These are phyloP conservation scores for Melanostigma gelatinosum DNA, from an alignment of 2,113 vertebrate genomes.

Conservation along the genomic window DNA sequence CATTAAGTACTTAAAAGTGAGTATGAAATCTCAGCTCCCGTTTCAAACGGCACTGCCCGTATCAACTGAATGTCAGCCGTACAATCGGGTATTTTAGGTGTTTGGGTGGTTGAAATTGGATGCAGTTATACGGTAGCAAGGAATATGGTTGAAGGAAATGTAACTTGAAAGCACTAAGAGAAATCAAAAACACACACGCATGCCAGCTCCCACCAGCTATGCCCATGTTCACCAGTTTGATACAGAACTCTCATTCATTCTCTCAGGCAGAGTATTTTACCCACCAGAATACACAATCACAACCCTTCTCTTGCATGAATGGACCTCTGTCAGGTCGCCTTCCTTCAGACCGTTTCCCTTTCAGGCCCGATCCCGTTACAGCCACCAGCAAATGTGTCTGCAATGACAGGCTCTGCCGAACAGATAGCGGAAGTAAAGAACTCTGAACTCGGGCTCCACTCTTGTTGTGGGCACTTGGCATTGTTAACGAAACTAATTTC, in stretches of 20 bases:
- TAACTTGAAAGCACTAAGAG: background rate
- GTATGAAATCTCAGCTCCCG: conserved; percentile 53
- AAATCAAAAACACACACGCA: background rate
- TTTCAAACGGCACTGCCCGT: background rate
- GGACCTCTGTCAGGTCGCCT: conserved; percentile 59
- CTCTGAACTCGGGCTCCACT: background rate
- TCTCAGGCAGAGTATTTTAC: conserved; percentile 31
- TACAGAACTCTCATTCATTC: conserved; percentile 67
- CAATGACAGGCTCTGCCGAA: background rate
- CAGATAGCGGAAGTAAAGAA: background rate
- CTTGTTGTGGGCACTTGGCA: background rate
- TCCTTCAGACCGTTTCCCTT: conserved; percentile 25
- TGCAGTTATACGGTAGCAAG: background rate
- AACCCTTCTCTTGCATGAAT: conserved; percentile 68
- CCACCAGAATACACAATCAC: conserved; percentile 69
- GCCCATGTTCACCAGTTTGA: conserved; percentile 22
- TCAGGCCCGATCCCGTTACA: conserved; percentile 28
- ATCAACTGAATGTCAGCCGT: background rate
- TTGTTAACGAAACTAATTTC: background rate
- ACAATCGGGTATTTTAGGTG: background rate
- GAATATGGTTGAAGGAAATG: background rate
- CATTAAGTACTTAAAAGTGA: conserved; percentile 86
- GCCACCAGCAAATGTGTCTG: conserved; percentile 13
- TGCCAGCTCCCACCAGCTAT: background rate
- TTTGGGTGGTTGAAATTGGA: background rate